Percentiles rank a stretch among this genome's conserved stretches.
These are phyloP conservation scores for Aegithalos caudatus DNA, from an alignment of 2,113 vertebrate species.

Conservation along the genomic window DNA sequence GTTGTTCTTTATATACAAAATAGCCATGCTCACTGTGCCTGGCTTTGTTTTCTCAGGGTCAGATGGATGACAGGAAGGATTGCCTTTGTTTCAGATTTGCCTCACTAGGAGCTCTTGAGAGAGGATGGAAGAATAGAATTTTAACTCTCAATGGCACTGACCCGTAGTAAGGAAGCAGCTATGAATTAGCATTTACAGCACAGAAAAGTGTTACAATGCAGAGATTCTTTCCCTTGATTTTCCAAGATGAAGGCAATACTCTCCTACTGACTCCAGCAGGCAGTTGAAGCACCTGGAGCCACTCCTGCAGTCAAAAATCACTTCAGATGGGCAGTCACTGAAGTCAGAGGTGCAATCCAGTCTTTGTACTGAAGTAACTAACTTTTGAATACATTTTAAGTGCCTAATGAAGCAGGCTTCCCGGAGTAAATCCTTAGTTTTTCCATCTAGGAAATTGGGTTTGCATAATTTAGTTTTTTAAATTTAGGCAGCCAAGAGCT, in stretches of 20 bases:
- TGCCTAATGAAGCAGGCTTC: constrained; percentile 32
- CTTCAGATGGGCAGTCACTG: not conserved
- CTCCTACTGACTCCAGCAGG: not conserved
- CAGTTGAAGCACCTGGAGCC: not conserved
- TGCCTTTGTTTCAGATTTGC: not conserved
- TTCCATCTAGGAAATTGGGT: not conserved
- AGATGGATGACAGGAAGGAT: not conserved
- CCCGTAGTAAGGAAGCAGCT: fast-evolving
- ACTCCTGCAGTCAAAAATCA: not conserved
- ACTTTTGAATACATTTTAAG: constrained; percentile 33
- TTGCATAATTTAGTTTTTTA: constrained; percentile 1
- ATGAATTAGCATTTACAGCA: not conserved
- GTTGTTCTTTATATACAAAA: not conserved
- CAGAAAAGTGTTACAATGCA: not conserved
- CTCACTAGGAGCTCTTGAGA: not conserved
- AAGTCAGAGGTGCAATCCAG: not conserved
- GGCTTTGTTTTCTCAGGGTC: not conserved
- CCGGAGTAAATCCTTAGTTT: constrained; percentile 27
- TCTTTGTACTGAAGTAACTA: constrained; percentile 11
- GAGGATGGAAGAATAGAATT: not conserved
- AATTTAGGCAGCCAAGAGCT: constrained; percentile 51
- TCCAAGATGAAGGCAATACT: not conserved
- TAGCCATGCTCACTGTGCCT: not conserved
- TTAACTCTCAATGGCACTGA: not conserved
- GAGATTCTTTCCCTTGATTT: not conserved